Percentiles rank a stretch among this genome's conserved stretches.
These are phyloP conservation scores for Neodontobutis hainanensis DNA, from an alignment of 2,113 vertebrate species.

Conservation along the genomic window DNA sequence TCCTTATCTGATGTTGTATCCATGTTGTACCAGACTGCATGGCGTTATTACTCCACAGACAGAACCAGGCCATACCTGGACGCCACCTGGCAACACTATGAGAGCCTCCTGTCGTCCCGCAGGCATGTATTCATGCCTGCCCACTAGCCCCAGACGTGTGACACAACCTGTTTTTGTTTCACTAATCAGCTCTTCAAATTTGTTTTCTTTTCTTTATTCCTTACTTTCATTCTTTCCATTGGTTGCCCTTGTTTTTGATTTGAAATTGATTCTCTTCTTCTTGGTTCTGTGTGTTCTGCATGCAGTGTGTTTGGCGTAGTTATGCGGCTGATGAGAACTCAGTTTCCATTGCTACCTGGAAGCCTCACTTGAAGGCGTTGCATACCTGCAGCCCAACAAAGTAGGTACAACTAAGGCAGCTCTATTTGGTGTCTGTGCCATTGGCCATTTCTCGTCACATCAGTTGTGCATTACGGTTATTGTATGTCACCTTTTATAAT, in stretches of 20 bases:
- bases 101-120: conserved; percentile 80
- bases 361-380: conserved; percentile 99
- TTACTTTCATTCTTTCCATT: conserved; percentile 64
- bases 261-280: conserved; percentile 41
- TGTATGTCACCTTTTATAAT: background rate
- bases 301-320: conserved; percentile 99
- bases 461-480: conserved; percentile 3
- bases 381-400: conserved; percentile 99
- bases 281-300: conserved; percentile 77
- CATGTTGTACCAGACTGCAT: conserved; percentile 81
- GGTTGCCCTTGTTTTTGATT: conserved; percentile 26
- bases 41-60: conserved; percentile 85
- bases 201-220: conserved; percentile 35
- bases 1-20: conserved; percentile 65
- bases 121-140: conserved; percentile 85
- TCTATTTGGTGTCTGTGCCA: conserved; percentile 76
- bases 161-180: conserved; percentile 67
- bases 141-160: conserved; percentile 71
- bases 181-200: conserved; percentile 81
- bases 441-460: conserved; percentile 33
- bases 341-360: conserved; percentile 99
- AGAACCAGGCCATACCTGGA: conserved; percentile 78
- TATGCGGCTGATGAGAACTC: conserved; percentile 99
- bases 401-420: conserved; percentile 91
- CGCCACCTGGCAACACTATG: conserved; percentile 83